phyloP scores from a whole-genome alignment of 2,797 vertebrate species.

The Knipowitschia caucasica region DNA sequence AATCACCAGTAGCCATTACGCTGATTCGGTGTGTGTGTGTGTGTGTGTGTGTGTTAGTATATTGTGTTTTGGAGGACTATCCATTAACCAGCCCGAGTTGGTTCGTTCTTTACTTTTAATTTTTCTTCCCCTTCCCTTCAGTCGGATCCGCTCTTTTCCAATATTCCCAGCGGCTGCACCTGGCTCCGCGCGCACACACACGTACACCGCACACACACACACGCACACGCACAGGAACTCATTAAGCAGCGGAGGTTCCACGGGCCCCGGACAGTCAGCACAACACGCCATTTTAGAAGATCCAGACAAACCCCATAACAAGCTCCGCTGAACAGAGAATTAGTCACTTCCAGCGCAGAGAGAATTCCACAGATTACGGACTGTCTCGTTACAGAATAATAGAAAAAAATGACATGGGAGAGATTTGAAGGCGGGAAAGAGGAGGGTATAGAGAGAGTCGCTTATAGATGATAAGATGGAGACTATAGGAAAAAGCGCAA shows the following conservation, averaged over 20 bases:
- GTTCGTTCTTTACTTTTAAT: slow-evolving; percentile 40
- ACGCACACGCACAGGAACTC: slow-evolving; percentile 21
- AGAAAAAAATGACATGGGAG: too few species aligned
- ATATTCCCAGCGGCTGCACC: slow-evolving; percentile 40
- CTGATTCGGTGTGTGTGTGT: too few species aligned
- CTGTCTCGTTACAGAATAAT: too few species aligned
- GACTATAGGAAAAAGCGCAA: too few species aligned
- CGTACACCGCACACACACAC: slow-evolving; percentile 2
- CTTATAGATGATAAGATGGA: too few species aligned
- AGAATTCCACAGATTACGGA: neutral
- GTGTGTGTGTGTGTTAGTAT: too few species aligned
- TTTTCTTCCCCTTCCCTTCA: slow-evolving; percentile 17
- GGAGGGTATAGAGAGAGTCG: too few species aligned
- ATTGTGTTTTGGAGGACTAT: slow-evolving; percentile 57
- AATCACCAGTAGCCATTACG: slow-evolving; percentile 35
- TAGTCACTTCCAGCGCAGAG: slow-evolving; percentile 17
- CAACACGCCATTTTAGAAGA: slow-evolving; percentile 36
- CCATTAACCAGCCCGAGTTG: slow-evolving; percentile 46
- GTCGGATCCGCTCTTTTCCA: too few species aligned
- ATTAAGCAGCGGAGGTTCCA: too few species aligned
- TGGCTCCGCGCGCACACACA: slow-evolving; percentile 22
- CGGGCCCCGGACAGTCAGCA: too few species aligned
- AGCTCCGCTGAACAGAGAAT: slow-evolving; percentile 31
- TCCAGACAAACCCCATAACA: slow-evolving; percentile 34
- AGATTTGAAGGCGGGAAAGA: too few species aligned